A percentile compares a stretch with the other conserved stretches of the same genome.
These are phyloP conservation scores for Hystrix cristata DNA, from an alignment of 2,113 vertebrate genomes.

Conservation along the genomic window DNA sequence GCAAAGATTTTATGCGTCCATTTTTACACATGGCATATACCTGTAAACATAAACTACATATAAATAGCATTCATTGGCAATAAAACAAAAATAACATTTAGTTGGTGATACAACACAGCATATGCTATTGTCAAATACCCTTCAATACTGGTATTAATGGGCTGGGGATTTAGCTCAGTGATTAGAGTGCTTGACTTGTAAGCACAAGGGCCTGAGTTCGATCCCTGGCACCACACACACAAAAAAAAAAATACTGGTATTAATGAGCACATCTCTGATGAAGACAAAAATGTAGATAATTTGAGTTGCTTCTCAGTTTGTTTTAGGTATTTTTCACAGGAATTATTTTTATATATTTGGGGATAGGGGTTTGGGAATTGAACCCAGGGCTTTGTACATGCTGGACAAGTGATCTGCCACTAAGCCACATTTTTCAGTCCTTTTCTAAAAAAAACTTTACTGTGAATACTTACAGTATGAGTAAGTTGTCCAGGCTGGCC, in stretches of 20 bases:
- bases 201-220: too few relatives aligned
- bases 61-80: not conserved
- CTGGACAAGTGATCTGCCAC: not conserved
- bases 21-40: not conserved
- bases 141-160: not conserved
- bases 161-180: too few relatives aligned
- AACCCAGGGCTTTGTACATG: not conserved
- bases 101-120: not conserved
- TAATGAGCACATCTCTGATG: not conserved
- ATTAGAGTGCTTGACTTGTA: too few relatives aligned
- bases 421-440: not conserved
- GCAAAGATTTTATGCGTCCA: not conserved
- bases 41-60: not conserved
- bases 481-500: not conserved
- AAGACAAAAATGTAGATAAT: constrained; percentile 44
- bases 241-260: not conserved
- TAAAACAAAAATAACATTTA: not conserved
- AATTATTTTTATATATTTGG: not conserved
- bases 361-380: not conserved
- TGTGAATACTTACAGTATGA: not conserved
- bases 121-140: not conserved
- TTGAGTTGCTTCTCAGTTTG: constrained; percentile 23
- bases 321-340: not conserved
- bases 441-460: not conserved
- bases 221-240: too few relatives aligned